Evolutionary conservation across 2,888 invertebrate genomes (phyloP).

Genomic region (Clitarchus hookeri): DNA sequence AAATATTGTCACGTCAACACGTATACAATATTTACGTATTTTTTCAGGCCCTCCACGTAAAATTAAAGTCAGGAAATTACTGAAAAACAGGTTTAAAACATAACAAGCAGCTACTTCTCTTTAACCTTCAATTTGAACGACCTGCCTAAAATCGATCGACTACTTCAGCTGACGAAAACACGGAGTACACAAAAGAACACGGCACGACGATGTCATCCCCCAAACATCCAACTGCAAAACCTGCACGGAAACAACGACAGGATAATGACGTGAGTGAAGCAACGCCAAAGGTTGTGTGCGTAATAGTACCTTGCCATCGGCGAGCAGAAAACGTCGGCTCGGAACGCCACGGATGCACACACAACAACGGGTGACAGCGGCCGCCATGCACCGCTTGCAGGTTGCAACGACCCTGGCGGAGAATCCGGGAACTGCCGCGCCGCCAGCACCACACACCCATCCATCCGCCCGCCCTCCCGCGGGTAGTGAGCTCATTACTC

Average conservation of each 20-base stretch:
- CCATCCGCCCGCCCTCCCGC: not conserved
- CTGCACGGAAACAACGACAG: not conserved
- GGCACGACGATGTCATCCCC: not conserved
- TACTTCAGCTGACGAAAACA: constrained; percentile 5
- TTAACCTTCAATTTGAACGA: constrained; percentile 14
- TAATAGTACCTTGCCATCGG: constrained; percentile 10
- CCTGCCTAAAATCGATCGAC: constrained; percentile 4
- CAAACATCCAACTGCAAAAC: not conserved
- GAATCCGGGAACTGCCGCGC: not conserved
- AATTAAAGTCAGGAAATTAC: not conserved
- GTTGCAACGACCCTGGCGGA: not conserved
- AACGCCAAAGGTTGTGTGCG: not conserved
- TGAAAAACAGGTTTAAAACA: not conserved
- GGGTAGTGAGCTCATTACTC: not conserved
- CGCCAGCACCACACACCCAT: not conserved
- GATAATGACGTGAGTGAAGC: not conserved
- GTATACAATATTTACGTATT: too few relatives aligned
- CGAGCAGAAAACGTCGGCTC: constrained; percentile 8
- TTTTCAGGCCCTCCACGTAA: not conserved
- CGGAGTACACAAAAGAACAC: not conserved
- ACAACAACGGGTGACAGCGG: constrained; percentile 11
- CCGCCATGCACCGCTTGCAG: not conserved
- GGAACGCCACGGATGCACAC: constrained; percentile 4
- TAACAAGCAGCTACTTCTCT: not conserved
- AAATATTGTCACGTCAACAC: too few relatives aligned